These are phyloP conservation scores for Charina bottae DNA, from an alignment of 2,113 vertebrate genomes.

Conservation along the genomic window DNA sequence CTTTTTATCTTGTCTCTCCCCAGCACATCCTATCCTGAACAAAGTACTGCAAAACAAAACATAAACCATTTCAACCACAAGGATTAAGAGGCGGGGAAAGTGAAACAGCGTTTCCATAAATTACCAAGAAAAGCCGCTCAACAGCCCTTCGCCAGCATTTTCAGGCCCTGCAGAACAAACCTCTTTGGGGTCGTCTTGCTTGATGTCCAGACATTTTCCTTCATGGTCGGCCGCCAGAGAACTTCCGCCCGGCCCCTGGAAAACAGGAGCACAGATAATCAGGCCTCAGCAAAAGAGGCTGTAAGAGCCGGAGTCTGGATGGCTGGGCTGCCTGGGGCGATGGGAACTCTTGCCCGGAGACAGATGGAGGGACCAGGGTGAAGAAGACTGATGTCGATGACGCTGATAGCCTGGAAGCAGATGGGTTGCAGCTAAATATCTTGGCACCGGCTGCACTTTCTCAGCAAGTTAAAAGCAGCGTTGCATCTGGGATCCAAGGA, in stretches of 20 bases:
- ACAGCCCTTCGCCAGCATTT: background rate
- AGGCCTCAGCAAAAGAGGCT: constrained; percentile 24
- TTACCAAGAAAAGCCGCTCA: background rate
- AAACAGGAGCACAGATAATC: constrained; percentile 18
- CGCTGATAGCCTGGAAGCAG: background rate
- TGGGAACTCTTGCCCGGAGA: too few species aligned
- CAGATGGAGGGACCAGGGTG: background rate
- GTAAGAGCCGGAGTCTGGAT: background rate
- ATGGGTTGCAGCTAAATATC: background rate
- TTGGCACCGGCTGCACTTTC: background rate
- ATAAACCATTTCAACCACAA: background rate
- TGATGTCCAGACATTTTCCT: constrained; percentile 69
- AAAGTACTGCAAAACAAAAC: background rate
- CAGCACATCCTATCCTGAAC: background rate
- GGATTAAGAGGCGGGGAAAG: background rate
- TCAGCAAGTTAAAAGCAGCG: background rate
- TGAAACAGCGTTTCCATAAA: background rate
- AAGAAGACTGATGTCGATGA: background rate
- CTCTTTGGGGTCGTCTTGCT: constrained; percentile 81
- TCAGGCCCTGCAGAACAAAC: constrained; percentile 43
- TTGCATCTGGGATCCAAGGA: background rate
- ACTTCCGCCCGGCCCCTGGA: constrained; percentile 68
- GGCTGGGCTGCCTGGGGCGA: background rate
- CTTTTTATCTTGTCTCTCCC: background rate
- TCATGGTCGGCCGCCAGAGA: constrained; percentile 61